phyloP scores from a whole-genome alignment of 2,888 invertebrate species.

The Pachliopta kotzebuea region DNA sequence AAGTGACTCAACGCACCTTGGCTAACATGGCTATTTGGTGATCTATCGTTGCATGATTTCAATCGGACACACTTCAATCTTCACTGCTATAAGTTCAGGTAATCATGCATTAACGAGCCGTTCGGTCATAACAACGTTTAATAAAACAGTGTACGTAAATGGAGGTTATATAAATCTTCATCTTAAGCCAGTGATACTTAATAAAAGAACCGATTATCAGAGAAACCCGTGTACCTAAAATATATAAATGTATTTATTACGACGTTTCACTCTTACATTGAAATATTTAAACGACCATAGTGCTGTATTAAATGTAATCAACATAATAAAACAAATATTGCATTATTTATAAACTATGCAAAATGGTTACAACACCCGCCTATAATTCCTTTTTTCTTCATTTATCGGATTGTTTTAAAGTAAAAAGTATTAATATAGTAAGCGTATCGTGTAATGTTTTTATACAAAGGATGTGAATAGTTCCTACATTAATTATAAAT shows the following conservation, averaged over 20 bases:
- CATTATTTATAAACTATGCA: too few species aligned
- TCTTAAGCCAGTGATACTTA: slow-evolving; percentile 1
- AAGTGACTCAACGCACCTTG: slow-evolving; percentile 13
- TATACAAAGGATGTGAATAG: neutral
- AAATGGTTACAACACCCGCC: too few species aligned
- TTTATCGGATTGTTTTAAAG: too few species aligned
- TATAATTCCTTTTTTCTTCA: too few species aligned
- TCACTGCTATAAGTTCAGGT: neutral
- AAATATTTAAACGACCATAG: neutral
- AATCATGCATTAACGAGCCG: slow-evolving; percentile 14
- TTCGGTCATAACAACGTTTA: slow-evolving; percentile 1
- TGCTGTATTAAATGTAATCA: neutral
- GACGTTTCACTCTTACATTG: neutral
- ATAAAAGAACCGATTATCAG: neutral
- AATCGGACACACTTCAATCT: slow-evolving; percentile 17
- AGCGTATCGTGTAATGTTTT: too few species aligned
- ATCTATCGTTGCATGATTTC: slow-evolving; percentile 6
- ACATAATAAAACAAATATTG: too few species aligned
- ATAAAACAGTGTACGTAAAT: slow-evolving; percentile 7
- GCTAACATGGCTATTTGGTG: neutral
- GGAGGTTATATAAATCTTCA: slow-evolving; percentile 7
- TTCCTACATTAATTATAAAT: neutral
- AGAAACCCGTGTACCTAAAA: neutral
- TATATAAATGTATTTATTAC: neutral
- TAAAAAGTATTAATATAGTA: too few species aligned